A percentile compares a stretch with the other conserved stretches of the same genome.
phyloP scores from a whole-genome alignment of 2,888 invertebrate species.

The Fabriciana adippe region DNA sequence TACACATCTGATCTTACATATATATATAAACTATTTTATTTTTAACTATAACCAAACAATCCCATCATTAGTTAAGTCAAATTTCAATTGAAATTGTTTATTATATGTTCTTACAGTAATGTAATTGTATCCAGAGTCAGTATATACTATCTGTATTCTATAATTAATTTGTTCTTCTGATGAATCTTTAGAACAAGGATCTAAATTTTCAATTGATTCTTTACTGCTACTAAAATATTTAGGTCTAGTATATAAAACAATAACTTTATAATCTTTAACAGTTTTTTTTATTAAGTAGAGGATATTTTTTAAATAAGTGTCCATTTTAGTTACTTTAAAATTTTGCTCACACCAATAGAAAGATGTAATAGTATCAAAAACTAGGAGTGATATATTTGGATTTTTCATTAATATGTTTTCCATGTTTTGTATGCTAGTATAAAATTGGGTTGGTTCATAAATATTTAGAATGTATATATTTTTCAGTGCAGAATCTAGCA shows the following conservation, averaged over 20 bases:
- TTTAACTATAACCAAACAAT: slow-evolving; percentile 37
- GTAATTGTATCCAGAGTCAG: slow-evolving; percentile 41
- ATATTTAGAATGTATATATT: slow-evolving; percentile 63
- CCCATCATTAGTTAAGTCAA: slow-evolving; percentile 44
- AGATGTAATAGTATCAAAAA: slow-evolving; percentile 73
- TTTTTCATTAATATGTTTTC: slow-evolving; percentile 65
- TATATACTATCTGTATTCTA: slow-evolving; percentile 57
- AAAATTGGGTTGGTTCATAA: slow-evolving; percentile 68
- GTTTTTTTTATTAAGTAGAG: slow-evolving; percentile 67
- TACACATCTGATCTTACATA: not conserved
- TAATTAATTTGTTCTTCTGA: slow-evolving; percentile 60
- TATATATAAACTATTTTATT: slow-evolving; percentile 1
- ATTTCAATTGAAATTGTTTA: slow-evolving; percentile 44
- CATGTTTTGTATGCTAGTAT: slow-evolving; percentile 67
- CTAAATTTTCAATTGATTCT: slow-evolving; percentile 52
- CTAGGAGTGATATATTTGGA: slow-evolving; percentile 63
- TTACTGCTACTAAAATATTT: slow-evolving; percentile 74
- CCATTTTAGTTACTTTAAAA: slow-evolving; percentile 73
- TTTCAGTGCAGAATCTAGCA: slow-evolving; percentile 47
- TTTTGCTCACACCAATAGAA: slow-evolving; percentile 80
- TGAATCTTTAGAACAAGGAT: slow-evolving; percentile 49
- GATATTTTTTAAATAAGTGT: slow-evolving; percentile 73
- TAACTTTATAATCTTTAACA: slow-evolving; percentile 73
- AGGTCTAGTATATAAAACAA: slow-evolving; percentile 78
- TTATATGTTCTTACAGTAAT: slow-evolving; percentile 48